Evolutionary conservation across 1,140 invertebrate genomes (phyloP).

Genomic region (Acromyrmex echinatior): DNA sequence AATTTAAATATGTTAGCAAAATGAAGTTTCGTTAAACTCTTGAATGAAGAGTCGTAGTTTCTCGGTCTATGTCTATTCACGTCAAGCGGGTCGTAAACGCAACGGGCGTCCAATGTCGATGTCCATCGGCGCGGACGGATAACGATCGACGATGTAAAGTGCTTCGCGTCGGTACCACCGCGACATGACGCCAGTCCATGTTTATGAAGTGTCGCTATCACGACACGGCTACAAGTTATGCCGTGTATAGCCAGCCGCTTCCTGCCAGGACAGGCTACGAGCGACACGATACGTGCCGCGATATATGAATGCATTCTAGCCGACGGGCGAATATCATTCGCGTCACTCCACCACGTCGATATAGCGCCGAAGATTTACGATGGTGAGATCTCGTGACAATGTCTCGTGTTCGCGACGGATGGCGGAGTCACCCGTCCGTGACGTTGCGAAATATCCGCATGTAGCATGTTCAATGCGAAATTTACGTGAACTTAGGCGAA

Average conservation of each 20-base stretch:
- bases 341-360: slow-evolving; percentile 41
- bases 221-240: slow-evolving; percentile 62
- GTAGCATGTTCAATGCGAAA: slow-evolving; percentile 6
- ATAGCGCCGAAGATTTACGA: slow-evolving; percentile 52
- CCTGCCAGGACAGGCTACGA: slow-evolving; percentile 56
- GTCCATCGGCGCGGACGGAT: slow-evolving; percentile 45
- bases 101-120: slow-evolving; percentile 51
- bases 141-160: slow-evolving; percentile 58
- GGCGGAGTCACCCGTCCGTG: slow-evolving; percentile 37
- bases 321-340: slow-evolving; percentile 49
- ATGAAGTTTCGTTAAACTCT: neutral
- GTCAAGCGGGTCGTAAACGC: neutral
- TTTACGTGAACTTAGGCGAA: slow-evolving; percentile 26
- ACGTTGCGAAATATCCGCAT: slow-evolving; percentile 52
- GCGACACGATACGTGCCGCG: slow-evolving; percentile 46
- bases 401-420: slow-evolving; percentile 54
- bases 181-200: slow-evolving; percentile 60
- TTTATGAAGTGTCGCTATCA: slow-evolving; percentile 63
- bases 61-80: neutral
- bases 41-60: neutral
- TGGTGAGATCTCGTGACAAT: slow-evolving; percentile 57
- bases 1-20: neutral
- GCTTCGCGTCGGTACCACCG: slow-evolving; percentile 26
- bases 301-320: slow-evolving; percentile 53
- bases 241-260: slow-evolving; percentile 47